phyloP scores from a whole-genome alignment of 2,888 invertebrate genomes.

The Apotomis turbidana region DNA sequence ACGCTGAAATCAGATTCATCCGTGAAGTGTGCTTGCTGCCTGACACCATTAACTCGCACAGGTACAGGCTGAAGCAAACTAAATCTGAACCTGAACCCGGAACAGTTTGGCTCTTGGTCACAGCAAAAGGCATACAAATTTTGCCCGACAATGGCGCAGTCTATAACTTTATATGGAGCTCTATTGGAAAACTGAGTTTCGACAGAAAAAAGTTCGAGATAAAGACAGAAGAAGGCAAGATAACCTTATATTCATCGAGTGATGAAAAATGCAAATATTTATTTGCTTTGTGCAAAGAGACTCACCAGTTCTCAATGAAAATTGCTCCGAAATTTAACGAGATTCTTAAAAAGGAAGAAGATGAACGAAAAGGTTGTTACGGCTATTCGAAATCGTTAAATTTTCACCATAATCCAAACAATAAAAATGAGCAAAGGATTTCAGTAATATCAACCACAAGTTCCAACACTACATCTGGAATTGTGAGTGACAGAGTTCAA shows the following conservation, averaged over 20 bases:
- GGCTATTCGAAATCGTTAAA: constrained; percentile 87
- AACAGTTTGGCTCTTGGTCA: constrained; percentile 94
- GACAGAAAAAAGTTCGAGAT: constrained; percentile 99
- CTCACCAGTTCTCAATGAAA: constrained; percentile 98
- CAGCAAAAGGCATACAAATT: constrained; percentile 95
- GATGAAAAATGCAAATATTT: constrained; percentile 97
- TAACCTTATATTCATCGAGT: constrained; percentile 94
- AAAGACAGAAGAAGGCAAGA: constrained; percentile 93
- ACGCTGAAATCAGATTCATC: constrained; percentile 95
- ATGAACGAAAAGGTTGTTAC: constrained; percentile 88
- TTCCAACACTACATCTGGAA: constrained; percentile 98
- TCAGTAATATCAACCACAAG: constrained; percentile 96
- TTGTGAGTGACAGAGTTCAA: constrained; percentile 97
- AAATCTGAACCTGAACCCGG: constrained; percentile 90
- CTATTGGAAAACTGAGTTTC: constrained; percentile 97
- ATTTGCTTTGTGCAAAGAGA: constrained; percentile 93
- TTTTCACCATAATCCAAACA: constrained; percentile 85
- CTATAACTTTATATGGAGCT: constrained; percentile 96
- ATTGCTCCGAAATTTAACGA: constrained; percentile 93
- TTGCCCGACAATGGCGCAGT: constrained; percentile 88
- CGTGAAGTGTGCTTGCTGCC: constrained; percentile 92
- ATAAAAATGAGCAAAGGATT: constrained; percentile 91
- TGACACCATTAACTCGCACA: constrained; percentile 95
- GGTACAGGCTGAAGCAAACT: constrained; percentile 90
- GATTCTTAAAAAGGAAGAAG: constrained; percentile 92